These are phyloP conservation scores for Sinocyclocheilus rhinocerous DNA, from an alignment of 2,113 vertebrate species.

Conservation along the genomic window DNA sequence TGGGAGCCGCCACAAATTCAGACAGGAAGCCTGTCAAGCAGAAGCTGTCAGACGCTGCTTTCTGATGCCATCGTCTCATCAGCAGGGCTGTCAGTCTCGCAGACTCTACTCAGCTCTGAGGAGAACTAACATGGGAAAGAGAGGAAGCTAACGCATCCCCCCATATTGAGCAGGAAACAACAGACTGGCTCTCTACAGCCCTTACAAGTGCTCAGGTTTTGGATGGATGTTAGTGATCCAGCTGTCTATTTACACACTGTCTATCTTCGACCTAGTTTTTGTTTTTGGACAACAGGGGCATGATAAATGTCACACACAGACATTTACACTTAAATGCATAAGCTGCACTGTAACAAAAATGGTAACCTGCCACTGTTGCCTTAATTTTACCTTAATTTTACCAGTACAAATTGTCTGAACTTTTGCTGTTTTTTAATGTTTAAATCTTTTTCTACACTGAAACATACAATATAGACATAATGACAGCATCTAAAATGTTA, in stretches of 20 bases:
- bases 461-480: background rate
- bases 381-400: background rate
- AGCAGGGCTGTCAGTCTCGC: conserved; percentile 76
- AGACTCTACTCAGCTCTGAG: conserved; percentile 68
- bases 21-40: conserved; percentile 78
- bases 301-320: background rate
- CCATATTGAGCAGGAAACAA: conserved; percentile 72
- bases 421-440: background rate
- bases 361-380: background rate
- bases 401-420: too few species aligned
- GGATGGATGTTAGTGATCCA: conserved; percentile 56
- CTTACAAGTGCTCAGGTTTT: conserved; percentile 48
- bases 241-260: conserved; percentile 41
- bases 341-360: background rate
- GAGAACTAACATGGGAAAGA: conserved; percentile 60
- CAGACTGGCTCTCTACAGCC: conserved; percentile 48
- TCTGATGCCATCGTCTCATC: conserved; percentile 81
- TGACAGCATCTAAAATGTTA: background rate
- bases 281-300: background rate
- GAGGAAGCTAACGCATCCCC: conserved; percentile 71
- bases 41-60: conserved; percentile 77
- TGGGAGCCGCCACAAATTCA: conserved; percentile 76
- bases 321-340: conserved; percentile 1
- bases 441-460: background rate
- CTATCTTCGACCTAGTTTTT: conserved; percentile 15